Conservation (phyloP, 2,888 invertebrate genomes). For the Archips xylosteana region DNA sequence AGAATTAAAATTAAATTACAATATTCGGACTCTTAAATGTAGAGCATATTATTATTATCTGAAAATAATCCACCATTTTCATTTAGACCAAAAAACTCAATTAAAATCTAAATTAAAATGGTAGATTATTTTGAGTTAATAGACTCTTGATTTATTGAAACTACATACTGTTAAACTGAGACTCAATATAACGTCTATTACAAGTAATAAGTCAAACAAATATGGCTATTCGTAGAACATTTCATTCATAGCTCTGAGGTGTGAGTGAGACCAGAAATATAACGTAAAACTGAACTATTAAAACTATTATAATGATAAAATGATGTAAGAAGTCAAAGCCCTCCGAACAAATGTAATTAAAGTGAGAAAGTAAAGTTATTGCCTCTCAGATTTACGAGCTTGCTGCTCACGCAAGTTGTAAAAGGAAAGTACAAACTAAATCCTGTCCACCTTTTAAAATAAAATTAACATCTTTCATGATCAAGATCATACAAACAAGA, state of each 20-base stretch:
- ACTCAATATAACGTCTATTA: too few relatives aligned
- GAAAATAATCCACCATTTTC: too few relatives aligned
- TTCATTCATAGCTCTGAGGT: background rate
- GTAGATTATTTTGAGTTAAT: too few relatives aligned
- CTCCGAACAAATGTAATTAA: constrained; percentile 39
- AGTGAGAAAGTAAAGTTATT: constrained; percentile 37
- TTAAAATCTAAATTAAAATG: too few relatives aligned
- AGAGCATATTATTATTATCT: too few relatives aligned
- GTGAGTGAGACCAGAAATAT: background rate
- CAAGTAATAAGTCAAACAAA: background rate
- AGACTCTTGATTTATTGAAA: too few relatives aligned
- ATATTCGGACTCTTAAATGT: background rate
- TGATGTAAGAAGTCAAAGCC: constrained; percentile 36
- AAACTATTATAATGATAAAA: constrained; percentile 18
- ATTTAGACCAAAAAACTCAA: too few relatives aligned
- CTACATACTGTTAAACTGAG: too few relatives aligned
- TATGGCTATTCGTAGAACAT: background rate
- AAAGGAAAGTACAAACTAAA: constrained; percentile 23
- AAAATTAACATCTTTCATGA: background rate
- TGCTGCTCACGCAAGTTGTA: constrained; percentile 18
- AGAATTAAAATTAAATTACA: background rate
- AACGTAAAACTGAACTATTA: constrained; percentile 6
- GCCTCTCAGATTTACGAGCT: constrained; percentile 35
- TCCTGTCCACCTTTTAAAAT: constrained; percentile 10
- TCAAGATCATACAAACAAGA: too few relatives aligned